Conservation (phyloP, 2,888 invertebrate genomes). For the Morinoia aosen region DNA sequence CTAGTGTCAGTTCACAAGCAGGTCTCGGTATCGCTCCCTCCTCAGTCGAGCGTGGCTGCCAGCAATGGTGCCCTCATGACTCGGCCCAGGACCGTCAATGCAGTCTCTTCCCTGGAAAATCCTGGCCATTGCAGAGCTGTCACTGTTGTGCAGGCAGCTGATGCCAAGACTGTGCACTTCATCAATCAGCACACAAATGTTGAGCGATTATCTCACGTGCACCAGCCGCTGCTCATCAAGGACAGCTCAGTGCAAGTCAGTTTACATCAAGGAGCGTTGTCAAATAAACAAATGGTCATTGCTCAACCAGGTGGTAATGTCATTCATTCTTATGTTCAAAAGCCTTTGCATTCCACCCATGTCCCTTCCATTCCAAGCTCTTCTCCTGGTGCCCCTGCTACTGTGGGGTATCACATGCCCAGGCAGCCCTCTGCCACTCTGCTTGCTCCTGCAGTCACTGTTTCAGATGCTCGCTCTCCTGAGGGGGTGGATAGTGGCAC, state of each 20-base stretch:
- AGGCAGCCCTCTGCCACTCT: neutral
- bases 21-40: neutral
- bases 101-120: neutral
- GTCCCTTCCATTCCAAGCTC: constrained; percentile 29
- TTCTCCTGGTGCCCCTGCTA: neutral
- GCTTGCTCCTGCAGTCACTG: constrained; percentile 2
- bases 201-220: neutral
- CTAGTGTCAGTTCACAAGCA: constrained; percentile 31
- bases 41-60: neutral
- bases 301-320: constrained; percentile 40
- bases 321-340: constrained; percentile 44
- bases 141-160: neutral
- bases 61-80: neutral
- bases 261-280: constrained; percentile 16
- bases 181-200: neutral
- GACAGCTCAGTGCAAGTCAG: constrained; percentile 19
- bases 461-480: neutral
- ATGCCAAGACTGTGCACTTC: constrained; percentile 22
- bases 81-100: constrained; percentile 5
- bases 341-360: constrained; percentile 15
- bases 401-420: neutral
- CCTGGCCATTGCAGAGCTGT: neutral
- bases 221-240: constrained; percentile 6
- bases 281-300: constrained; percentile 37
- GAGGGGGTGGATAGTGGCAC: neutral